These are phyloP conservation scores for Pterois miles DNA, from an alignment of 2,797 vertebrate genomes.

Conservation along the genomic window DNA sequence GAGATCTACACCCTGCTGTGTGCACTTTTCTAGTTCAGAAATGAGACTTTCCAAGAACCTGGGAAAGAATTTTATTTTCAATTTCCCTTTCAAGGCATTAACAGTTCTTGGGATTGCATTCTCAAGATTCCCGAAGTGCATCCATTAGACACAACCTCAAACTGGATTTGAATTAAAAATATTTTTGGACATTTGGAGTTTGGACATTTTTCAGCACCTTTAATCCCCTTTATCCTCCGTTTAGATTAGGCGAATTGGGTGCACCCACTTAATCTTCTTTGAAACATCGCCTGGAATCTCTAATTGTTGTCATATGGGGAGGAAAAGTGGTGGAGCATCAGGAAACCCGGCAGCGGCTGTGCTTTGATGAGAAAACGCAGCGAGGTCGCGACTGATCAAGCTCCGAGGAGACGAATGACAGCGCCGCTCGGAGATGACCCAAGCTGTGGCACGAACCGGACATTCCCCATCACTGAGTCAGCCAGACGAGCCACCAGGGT, in stretches of 20 bases:
- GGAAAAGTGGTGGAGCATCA: conserved; percentile 52
- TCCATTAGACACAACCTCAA: conserved; percentile 26
- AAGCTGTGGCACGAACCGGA: conserved; percentile 35
- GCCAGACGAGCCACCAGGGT: conserved; percentile 28
- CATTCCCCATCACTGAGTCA: conserved; percentile 63
- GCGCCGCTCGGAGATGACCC: conserved; percentile 42
- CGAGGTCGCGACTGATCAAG: conserved; percentile 39
- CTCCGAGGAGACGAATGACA: conserved; percentile 44
- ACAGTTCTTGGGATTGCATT: neutral
- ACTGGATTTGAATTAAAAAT: conserved; percentile 24
- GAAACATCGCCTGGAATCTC: conserved; percentile 66
- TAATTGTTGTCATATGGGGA: conserved; percentile 74
- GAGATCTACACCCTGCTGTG: neutral
- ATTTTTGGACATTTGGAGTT: conserved; percentile 5
- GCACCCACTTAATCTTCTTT: conserved; percentile 57
- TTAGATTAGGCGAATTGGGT: conserved; percentile 53
- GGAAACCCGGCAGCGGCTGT: conserved; percentile 43
- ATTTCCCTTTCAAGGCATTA: neutral
- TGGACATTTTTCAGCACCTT: conserved; percentile 46
- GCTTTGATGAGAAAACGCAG: conserved; percentile 57
- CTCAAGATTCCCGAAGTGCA: conserved; percentile 4
- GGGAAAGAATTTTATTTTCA: neutral
- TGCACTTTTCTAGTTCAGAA: neutral
- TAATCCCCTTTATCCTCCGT: conserved; percentile 53
- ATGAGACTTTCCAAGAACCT: neutral